A percentile compares a stretch with the other conserved stretches of the same genome.
phyloP scores from a whole-genome alignment of 1,140 invertebrate species.

The Antheraea mylitta region DNA sequence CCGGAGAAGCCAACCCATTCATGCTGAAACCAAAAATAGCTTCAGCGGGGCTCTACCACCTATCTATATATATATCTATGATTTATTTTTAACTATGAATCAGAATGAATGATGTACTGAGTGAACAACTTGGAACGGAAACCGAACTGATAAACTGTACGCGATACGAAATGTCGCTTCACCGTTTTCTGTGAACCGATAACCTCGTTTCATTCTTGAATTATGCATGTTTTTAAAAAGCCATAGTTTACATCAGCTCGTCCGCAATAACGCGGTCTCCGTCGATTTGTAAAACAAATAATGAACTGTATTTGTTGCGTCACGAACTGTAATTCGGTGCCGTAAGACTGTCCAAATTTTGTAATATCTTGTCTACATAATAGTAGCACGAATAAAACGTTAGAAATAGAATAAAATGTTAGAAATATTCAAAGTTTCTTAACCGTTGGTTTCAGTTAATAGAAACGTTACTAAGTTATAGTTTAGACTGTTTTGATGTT shows the following conservation, averaged over 20 bases:
- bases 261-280: neutral
- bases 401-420: neutral
- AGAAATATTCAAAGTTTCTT: neutral
- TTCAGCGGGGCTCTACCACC: too few species aligned
- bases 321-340: neutral
- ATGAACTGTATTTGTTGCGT: neutral
- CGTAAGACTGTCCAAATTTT: neutral
- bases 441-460: neutral
- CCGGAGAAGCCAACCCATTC: too few species aligned
- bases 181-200: neutral
- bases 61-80: too few species aligned
- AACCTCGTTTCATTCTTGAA: neutral
- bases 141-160: neutral
- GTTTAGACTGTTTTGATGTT: too few species aligned
- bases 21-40: too few species aligned
- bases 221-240: neutral
- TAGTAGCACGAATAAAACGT: neutral
- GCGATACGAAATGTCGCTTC: neutral
- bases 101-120: neutral
- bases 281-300: conserved; percentile 1
- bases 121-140: neutral
- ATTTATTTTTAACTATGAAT: too few species aligned
- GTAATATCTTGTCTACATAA: neutral
- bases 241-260: neutral
- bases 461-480: too few species aligned